Evolutionary conservation across 2,113 vertebrate genomes (phyloP).

Genomic region (Rhabdornis inornatus): DNA sequence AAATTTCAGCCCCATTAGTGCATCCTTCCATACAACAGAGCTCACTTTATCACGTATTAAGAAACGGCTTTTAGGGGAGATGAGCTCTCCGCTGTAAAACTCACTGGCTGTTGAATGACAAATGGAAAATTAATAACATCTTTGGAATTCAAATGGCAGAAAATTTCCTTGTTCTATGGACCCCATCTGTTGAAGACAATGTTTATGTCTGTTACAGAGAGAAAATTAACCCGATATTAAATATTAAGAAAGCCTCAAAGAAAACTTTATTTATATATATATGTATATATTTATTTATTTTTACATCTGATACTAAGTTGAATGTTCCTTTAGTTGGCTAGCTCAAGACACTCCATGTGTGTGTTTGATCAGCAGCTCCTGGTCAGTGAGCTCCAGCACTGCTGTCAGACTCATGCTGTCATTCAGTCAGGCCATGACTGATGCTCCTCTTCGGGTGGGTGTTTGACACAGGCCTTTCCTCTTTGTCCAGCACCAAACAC

Average conservation of each 20-base stretch:
- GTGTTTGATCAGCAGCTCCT: not conserved
- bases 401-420: not conserved
- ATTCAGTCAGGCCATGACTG: not conserved
- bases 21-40: not conserved
- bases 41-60: not conserved
- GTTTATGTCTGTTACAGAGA: not conserved
- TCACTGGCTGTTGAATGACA: not conserved
- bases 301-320: not conserved
- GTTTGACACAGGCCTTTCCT: not conserved
- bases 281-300: too few relatives aligned
- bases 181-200: not conserved
- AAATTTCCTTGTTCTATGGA: not conserved
- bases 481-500: slow-evolving; percentile 79
- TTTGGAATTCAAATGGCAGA: not conserved
- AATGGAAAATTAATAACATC: not conserved
- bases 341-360: not conserved
- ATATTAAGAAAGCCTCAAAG: not conserved
- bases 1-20: not conserved
- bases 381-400: not conserved
- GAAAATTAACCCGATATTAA: not conserved
- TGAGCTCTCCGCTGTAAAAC: not conserved
- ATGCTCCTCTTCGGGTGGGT: not conserved
- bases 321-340: not conserved
- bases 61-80: not conserved
- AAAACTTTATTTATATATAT: not conserved